Conservation (phyloP, 2,113 vertebrate genomes). For the Xiphophorus hellerii region DNA sequence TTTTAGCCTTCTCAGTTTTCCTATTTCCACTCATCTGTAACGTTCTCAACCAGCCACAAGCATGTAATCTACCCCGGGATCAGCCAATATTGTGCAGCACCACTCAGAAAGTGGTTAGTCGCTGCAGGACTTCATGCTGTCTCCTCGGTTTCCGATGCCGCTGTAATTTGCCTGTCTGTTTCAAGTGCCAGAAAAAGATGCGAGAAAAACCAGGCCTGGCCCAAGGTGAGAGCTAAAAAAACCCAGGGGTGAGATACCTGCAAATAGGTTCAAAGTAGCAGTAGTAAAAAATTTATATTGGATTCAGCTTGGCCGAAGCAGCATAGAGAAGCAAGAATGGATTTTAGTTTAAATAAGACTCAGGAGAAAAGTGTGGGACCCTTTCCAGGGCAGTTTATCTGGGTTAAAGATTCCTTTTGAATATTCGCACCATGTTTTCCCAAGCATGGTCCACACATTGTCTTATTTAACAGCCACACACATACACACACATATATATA, state of each 20-base stretch:
- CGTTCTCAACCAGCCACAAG: slow-evolving; percentile 26
- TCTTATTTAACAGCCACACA: slow-evolving; percentile 49
- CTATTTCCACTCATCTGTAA: slow-evolving; percentile 21
- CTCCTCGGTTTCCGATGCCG: slow-evolving; percentile 47
- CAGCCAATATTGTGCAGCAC: slow-evolving; percentile 26
- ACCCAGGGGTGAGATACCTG: slow-evolving; percentile 33
- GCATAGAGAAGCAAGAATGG: background rate
- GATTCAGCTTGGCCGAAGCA: slow-evolving; percentile 20
- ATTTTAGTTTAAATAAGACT: slow-evolving; percentile 17
- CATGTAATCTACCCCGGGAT: slow-evolving; percentile 39
- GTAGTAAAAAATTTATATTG: slow-evolving; percentile 14
- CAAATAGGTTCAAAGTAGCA: slow-evolving; percentile 8
- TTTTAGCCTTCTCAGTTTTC: slow-evolving; percentile 3
- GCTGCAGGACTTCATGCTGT: slow-evolving; percentile 28
- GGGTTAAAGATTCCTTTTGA: slow-evolving; percentile 55
- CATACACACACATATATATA: slow-evolving; percentile 28
- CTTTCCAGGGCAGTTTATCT: slow-evolving; percentile 28
- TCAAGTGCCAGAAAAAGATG: slow-evolving; percentile 26
- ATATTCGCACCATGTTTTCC: slow-evolving; percentile 52
- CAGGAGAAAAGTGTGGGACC: slow-evolving; percentile 11
- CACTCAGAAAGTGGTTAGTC: background rate
- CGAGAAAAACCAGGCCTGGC: slow-evolving; percentile 47
- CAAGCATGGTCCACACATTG: slow-evolving; percentile 30
- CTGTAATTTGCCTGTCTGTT: slow-evolving; percentile 52
- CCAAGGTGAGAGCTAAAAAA: slow-evolving; percentile 28